Percentiles rank a stretch among this genome's conserved stretches.
Evolutionary conservation across 2,888 invertebrate genomes (phyloP).

Genomic region (Julus scanicus): DNA sequence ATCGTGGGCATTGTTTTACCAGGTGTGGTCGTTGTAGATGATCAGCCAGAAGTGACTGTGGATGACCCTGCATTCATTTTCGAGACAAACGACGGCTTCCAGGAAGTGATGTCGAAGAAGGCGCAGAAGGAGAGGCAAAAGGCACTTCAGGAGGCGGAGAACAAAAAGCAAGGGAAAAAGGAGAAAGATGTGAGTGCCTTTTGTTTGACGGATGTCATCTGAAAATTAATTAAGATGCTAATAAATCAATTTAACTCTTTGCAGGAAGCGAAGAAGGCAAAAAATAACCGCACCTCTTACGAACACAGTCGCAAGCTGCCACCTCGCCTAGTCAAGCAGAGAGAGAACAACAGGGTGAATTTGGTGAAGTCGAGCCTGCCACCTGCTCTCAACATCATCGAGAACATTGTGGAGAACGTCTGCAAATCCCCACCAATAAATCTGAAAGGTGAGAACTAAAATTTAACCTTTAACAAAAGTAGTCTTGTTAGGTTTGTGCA

Average conservation of each 20-base stretch:
- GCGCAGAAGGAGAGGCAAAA: constrained; percentile 72
- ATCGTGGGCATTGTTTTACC: constrained; percentile 57
- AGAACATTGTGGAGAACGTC: constrained; percentile 56
- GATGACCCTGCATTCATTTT: constrained; percentile 67
- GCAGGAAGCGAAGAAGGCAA: constrained; percentile 59
- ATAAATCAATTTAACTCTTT: constrained; percentile 28
- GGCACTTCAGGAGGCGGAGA: constrained; percentile 65
- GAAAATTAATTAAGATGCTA: constrained; percentile 43
- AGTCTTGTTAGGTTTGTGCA: background rate
- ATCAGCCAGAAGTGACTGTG: constrained; percentile 68
- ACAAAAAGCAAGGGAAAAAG: constrained; percentile 64
- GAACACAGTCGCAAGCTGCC: constrained; percentile 73
- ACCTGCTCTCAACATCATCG: constrained; percentile 64
- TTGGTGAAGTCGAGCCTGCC: constrained; percentile 60
- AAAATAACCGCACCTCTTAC: constrained; percentile 58
- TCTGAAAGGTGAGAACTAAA: constrained; percentile 15
- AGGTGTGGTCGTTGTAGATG: constrained; percentile 70
- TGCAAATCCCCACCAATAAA: constrained; percentile 32
- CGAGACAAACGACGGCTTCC: constrained; percentile 74
- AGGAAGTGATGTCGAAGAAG: constrained; percentile 86
- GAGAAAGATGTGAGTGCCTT: constrained; percentile 62
- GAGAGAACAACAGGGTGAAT: constrained; percentile 72
- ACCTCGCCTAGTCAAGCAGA: constrained; percentile 82
- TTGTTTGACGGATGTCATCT: background rate
- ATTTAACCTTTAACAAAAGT: background rate